phyloP scores from a whole-genome alignment of 2,113 vertebrate genomes.

The Hypocryptadius cinnamomeus region DNA sequence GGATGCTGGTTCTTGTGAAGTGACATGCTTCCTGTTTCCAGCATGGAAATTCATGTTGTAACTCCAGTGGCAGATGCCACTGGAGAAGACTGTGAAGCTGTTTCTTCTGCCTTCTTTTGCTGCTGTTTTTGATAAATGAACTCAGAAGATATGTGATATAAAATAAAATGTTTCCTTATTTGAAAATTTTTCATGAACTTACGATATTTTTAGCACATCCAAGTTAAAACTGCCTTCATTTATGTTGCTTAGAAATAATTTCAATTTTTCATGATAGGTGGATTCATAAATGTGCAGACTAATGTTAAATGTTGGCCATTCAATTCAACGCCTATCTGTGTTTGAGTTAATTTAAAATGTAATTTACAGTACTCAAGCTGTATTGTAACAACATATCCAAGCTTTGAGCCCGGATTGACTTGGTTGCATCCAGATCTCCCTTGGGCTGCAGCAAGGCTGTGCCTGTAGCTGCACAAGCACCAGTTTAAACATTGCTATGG shows the following conservation, averaged over 20 bases:
- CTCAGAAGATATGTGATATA: background rate
- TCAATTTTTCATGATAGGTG: background rate
- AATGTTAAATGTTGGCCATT: background rate
- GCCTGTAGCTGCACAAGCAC: background rate
- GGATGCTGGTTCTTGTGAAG: background rate
- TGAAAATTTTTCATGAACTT: background rate
- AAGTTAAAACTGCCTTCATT: background rate
- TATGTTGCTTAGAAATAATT: background rate
- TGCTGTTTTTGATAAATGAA: background rate
- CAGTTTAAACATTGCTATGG: background rate
- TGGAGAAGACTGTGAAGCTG: background rate
- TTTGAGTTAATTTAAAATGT: background rate
- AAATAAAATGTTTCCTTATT: background rate
- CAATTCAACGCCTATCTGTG: background rate
- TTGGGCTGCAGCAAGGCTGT: background rate
- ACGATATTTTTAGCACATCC: background rate
- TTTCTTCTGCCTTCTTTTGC: background rate
- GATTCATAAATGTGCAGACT: background rate
- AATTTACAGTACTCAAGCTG: background rate
- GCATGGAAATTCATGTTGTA: background rate
- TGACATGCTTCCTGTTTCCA: background rate
- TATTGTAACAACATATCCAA: background rate
- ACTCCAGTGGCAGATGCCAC: background rate
- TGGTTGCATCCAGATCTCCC: background rate
- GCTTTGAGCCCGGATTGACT: background rate